Conservation (phyloP, 2,888 invertebrate species). For the Phengaris alcon region DNA sequence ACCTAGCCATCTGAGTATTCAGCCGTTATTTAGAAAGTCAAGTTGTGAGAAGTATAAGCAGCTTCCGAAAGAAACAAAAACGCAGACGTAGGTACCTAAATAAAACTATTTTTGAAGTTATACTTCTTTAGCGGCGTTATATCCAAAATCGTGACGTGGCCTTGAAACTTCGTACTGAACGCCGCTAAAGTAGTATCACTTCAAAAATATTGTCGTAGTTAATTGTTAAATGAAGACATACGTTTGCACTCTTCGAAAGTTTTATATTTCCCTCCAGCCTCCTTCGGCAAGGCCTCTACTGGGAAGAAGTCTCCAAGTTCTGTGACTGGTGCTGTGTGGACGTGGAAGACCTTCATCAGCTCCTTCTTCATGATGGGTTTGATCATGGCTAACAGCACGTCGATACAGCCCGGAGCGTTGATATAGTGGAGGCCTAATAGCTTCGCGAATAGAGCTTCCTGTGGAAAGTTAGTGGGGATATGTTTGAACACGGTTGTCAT, state of each 20-base stretch:
- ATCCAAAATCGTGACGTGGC: too few species aligned
- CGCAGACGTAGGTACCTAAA: too few species aligned
- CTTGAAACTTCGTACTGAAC: not conserved
- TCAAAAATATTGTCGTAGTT: too few species aligned
- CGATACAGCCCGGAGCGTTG: slow-evolving; percentile 84
- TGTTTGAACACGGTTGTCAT: too few species aligned
- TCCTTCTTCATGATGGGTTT: slow-evolving; percentile 87
- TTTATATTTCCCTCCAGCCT: slow-evolving; percentile 81
- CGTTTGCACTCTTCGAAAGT: slow-evolving; percentile 31
- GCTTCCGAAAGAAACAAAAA: too few species aligned
- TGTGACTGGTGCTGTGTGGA: slow-evolving; percentile 73
- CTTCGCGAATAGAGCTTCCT: slow-evolving; percentile 85
- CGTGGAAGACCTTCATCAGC: slow-evolving; percentile 70
- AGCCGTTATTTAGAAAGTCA: too few species aligned
- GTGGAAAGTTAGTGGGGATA: slow-evolving; percentile 23
- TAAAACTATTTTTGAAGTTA: too few species aligned
- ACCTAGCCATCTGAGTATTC: too few species aligned
- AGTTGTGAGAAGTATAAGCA: too few species aligned
- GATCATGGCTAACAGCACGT: slow-evolving; percentile 83
- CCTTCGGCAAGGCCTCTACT: slow-evolving; percentile 79
- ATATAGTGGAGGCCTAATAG: slow-evolving; percentile 84
- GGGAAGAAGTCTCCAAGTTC: slow-evolving; percentile 74
- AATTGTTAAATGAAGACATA: slow-evolving; percentile 34
- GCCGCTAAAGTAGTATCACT: too few species aligned
- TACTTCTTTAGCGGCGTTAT: too few species aligned